phyloP scores from a whole-genome alignment of 2,888 invertebrate genomes.

The Euplexia lucipara region DNA sequence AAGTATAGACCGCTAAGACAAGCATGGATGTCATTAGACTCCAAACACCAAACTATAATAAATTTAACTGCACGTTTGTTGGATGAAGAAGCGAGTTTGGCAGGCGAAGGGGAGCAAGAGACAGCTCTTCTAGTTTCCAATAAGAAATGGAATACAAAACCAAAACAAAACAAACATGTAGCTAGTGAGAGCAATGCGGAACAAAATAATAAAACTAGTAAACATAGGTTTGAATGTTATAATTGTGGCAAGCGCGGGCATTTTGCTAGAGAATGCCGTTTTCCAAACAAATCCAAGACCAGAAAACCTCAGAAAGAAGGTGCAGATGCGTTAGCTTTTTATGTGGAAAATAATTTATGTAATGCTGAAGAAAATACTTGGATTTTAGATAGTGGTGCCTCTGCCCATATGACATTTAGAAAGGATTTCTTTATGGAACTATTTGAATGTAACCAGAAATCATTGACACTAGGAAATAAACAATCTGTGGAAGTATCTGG shows the following conservation, averaged over 20 bases:
- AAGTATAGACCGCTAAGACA: too few relatives aligned
- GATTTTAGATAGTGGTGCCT: slow-evolving; percentile 66
- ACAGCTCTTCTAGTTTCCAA: not conserved
- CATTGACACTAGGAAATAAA: slow-evolving; percentile 62
- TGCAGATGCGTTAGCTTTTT: slow-evolving; percentile 57
- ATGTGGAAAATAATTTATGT: slow-evolving; percentile 33
- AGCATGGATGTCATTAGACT: too few relatives aligned
- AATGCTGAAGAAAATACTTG: slow-evolving; percentile 50
- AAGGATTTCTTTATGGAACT: slow-evolving; percentile 59
- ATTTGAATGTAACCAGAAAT: too few relatives aligned
- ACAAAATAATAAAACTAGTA: too few relatives aligned
- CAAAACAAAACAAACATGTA: slow-evolving; percentile 10
- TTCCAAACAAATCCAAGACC: slow-evolving; percentile 39
- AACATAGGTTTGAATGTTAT: too few relatives aligned
- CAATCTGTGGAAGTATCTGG: slow-evolving; percentile 58
- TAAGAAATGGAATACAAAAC: not conserved
- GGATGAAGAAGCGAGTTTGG: too few relatives aligned
- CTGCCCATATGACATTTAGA: slow-evolving; percentile 59
- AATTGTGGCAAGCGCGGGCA: too few relatives aligned
- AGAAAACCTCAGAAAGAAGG: slow-evolving; percentile 39
- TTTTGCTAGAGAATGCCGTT: slow-evolving; percentile 62
- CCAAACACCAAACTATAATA: too few relatives aligned
- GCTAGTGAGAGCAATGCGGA: slow-evolving; percentile 65
- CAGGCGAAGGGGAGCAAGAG: too few relatives aligned
- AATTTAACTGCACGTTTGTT: too few relatives aligned